Percentiles rank a stretch among this genome's conserved stretches.
Evolutionary conservation across 2,888 invertebrate species (phyloP).

Genomic region (Tribolium freemani): DNA sequence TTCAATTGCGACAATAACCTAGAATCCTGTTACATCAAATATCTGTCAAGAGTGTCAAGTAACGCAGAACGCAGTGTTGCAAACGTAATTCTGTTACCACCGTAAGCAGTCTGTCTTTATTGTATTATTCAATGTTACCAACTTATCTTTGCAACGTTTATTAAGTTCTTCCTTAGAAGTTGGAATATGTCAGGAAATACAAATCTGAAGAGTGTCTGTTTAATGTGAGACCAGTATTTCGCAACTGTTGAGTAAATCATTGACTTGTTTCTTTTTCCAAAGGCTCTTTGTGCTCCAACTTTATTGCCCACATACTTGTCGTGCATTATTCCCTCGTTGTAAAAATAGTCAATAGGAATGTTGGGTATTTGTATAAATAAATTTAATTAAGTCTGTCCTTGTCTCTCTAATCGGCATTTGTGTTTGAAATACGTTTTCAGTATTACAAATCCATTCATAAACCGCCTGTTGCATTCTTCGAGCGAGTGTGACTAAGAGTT

Average conservation of each 20-base stretch:
- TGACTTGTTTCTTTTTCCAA: neutral
- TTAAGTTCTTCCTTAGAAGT: too few species aligned
- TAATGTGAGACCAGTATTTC: neutral
- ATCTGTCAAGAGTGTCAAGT: too few species aligned
- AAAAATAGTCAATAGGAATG: neutral
- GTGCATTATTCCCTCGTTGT: neutral
- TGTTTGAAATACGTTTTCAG: neutral
- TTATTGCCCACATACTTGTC: neutral
- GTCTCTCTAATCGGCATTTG: neutral
- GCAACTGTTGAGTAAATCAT: neutral
- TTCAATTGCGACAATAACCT: too few species aligned
- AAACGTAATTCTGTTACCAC: too few species aligned
- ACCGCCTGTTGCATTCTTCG: constrained; percentile 44
- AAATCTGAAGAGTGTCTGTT: too few species aligned
- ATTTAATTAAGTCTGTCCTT: neutral
- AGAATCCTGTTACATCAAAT: too few species aligned
- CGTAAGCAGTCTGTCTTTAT: too few species aligned
- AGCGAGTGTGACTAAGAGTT: constrained; percentile 44
- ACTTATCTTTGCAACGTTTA: too few species aligned
- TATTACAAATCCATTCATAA: constrained; percentile 46
- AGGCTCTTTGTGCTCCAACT: neutral
- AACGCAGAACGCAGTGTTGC: too few species aligned
- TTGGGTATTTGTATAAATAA: neutral
- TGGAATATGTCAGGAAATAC: too few species aligned
- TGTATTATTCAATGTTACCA: too few species aligned